Base-by-base conservation (phyloP, 2,888 invertebrate species). In the Zaprionus obscuricornis region DNA sequence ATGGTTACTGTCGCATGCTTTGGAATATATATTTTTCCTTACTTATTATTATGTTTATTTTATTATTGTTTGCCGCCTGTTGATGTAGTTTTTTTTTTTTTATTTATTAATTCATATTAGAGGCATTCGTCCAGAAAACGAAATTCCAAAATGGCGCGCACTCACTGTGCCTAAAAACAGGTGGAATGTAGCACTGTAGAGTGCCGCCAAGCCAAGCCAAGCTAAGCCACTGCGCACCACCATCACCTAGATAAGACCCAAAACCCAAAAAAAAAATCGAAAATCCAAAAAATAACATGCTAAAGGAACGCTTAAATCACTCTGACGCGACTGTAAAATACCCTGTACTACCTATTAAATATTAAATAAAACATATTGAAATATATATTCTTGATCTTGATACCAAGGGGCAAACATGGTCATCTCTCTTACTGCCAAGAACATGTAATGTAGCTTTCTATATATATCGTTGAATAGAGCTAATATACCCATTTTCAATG, bases 111-210 rank as follows among this genome's bases (percentile, higher is more conserved):
- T 81, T 83, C 81, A 83, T 77, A 81, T 83, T 83, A 74, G 77
- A 47, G 60, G 81, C 81, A 81, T 81, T 81, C 81, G 81, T 77
- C 84, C 81, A 81, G 84, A 81, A 81, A 81, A 79, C 81, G 64
- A 83, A 78, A 78, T 78, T 82, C 73, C 56, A 78, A 81, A 84
- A 81, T 79, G 76, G 74, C 75, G 69, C 49, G 43, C 33, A 24
- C 31, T 36, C n/a, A n/a, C 24, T 55, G 39, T 18, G 47, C 39
- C 49, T 46, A 43, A 43, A 56, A 59, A 76, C 79, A 76, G 79
- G 83, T 79, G 79, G 74, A 83, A 78, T 73, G 58, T 58, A 62
- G 63, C 68, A 56, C 39, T 54, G 18, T 57, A 54, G 52, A 51
- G 26, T 33, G 37, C 39, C 24, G 45, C 43, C 36, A 56, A n/a